Evolutionary conservation across 2,797 vertebrate species (phyloP).

Genomic region (Xyrichtys novacula): DNA sequence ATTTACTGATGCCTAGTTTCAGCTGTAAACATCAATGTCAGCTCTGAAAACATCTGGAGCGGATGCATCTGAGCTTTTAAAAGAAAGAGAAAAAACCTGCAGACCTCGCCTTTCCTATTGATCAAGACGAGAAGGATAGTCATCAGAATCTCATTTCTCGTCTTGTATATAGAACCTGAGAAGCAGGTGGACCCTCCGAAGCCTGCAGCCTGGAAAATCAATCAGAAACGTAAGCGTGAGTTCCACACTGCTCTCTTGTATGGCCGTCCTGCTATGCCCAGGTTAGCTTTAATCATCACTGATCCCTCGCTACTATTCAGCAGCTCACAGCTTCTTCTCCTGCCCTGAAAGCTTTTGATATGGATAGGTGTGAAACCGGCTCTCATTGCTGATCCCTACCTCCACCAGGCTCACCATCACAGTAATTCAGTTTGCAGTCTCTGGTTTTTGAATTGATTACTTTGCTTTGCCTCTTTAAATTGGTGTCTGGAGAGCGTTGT

Average conservation of each 20-base stretch:
- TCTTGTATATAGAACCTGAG: slow-evolving; percentile 30
- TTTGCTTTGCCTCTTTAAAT: slow-evolving; percentile 79
- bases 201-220: slow-evolving; percentile 69
- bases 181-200: slow-evolving; percentile 52
- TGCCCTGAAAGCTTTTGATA: slow-evolving; percentile 80
- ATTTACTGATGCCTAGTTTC: no score
- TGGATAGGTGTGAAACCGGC: slow-evolving; percentile 75
- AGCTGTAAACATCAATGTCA: background rate
- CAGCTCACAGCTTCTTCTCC: slow-evolving; percentile 58
- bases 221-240: slow-evolving; percentile 58
- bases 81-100: slow-evolving; percentile 1
- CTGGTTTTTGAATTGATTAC: slow-evolving; percentile 82
- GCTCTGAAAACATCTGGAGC: background rate
- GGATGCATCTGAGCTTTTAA: background rate
- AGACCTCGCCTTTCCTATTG: slow-evolving; percentile 1
- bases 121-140: slow-evolving; percentile 39
- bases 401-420: slow-evolving; percentile 63
- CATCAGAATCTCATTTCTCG: slow-evolving; percentile 48
- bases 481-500: slow-evolving; percentile 69
- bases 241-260: slow-evolving; percentile 62
- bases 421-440: slow-evolving; percentile 79
- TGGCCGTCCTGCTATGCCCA: slow-evolving; percentile 59
- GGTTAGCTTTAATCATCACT: slow-evolving; percentile 82
- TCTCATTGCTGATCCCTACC: slow-evolving; percentile 64
- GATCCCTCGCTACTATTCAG: slow-evolving; percentile 74